These are phyloP conservation scores for Oedothorax gibbosus DNA, from an alignment of 1,140 invertebrate species.

Conservation along the genomic window DNA sequence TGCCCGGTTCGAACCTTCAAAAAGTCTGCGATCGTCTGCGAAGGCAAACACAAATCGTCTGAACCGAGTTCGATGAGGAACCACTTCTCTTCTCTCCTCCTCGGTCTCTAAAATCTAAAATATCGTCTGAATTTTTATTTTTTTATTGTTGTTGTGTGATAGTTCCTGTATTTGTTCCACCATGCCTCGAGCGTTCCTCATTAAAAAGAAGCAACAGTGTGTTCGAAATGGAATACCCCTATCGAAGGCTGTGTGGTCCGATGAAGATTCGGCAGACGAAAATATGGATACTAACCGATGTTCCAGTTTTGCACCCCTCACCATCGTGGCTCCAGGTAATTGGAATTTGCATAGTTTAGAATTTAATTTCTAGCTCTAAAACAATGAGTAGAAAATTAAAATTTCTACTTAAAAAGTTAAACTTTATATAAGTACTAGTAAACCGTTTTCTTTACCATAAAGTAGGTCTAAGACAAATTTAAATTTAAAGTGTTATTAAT, in stretches of 20 bases:
- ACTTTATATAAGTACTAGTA: neutral
- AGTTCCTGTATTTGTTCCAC: conserved; percentile 19
- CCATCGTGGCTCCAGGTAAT: conserved; percentile 42
- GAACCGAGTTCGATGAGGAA: conserved; percentile 13
- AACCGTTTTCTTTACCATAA: too few species aligned
- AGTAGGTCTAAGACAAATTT: too few species aligned
- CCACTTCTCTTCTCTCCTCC: neutral
- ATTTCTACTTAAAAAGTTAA: neutral
- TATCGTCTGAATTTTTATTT: neutral
- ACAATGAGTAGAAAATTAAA: neutral
- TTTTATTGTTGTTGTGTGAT: neutral
- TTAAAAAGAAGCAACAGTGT: conserved; percentile 74
- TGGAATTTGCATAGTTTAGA: neutral
- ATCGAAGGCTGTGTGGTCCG: conserved; percentile 35
- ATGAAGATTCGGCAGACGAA: conserved; percentile 35
- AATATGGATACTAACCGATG: conserved; percentile 32
- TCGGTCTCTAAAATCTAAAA: neutral
- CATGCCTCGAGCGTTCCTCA: conserved; percentile 72
- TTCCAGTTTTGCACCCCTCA: conserved; percentile 32
- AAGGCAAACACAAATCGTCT: conserved; percentile 20
- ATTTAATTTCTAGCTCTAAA: too few species aligned
- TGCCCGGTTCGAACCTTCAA: conserved; percentile 49
- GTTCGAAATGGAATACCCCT: conserved; percentile 28
- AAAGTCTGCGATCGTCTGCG: conserved; percentile 8
- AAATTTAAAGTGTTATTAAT: too few species aligned